Evolutionary conservation across 2,888 invertebrate species (phyloP).

Genomic region (Diarsia brunnea): DNA sequence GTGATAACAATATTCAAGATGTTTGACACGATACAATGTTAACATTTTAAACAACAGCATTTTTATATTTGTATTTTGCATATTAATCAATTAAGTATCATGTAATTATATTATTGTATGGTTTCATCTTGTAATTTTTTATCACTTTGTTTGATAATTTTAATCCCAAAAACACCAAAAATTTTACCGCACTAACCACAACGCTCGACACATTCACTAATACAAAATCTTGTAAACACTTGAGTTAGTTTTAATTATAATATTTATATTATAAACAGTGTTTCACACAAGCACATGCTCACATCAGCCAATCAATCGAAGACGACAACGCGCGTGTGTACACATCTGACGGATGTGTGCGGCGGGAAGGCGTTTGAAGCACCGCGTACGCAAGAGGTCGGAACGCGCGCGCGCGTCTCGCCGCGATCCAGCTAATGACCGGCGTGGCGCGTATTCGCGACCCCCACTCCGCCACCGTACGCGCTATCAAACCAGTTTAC

Average conservation of each 20-base stretch:
- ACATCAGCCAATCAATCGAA: conserved; percentile 73
- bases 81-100: conserved; percentile 3
- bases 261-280: conserved; percentile 64
- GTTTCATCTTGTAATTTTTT: conserved; percentile 5
- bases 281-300: conserved; percentile 74
- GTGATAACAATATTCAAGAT: conserved; percentile 67
- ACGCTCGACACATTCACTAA: conserved; percentile 26
- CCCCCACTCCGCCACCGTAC: conserved; percentile 87
- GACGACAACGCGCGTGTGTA: conserved; percentile 64
- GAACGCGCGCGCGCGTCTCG: conserved; percentile 86
- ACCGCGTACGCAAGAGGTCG: conserved; percentile 76
- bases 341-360: conserved; percentile 55
- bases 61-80: not conserved
- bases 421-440: conserved; percentile 88
- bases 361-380: conserved; percentile 63
- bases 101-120: not conserved
- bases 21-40: conserved; percentile 26
- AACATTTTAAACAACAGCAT: not conserved
- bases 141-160: conserved; percentile 17
- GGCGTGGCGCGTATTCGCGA: conserved; percentile 88
- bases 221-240: conserved; percentile 37
- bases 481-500: conserved; percentile 90
- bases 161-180: conserved; percentile 55
- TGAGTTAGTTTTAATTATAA: conserved; percentile 38
- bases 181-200: conserved; percentile 37